Evolutionary conservation across 2,888 invertebrate species (phyloP).

Genomic region (Tipula vernalis): DNA sequence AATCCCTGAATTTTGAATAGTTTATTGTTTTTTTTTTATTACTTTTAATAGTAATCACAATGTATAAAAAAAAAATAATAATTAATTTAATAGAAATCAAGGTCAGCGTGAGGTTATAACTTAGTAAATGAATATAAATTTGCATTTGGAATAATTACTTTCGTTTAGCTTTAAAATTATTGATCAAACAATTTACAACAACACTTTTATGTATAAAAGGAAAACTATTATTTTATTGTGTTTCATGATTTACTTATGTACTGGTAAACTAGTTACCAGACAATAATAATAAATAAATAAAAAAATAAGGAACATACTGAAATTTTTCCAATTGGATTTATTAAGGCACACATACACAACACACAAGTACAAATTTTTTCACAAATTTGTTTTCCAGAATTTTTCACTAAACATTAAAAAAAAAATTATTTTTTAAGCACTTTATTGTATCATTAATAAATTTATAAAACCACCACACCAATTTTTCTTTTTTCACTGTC

Average conservation of each 20-base stretch:
- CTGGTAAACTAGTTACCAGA: background rate
- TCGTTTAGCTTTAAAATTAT: background rate
- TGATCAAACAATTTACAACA: background rate
- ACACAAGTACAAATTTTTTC: background rate
- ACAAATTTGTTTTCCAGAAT: background rate
- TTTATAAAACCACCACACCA: background rate
- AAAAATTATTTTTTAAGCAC: background rate
- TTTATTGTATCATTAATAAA: background rate
- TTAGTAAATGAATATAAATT: background rate
- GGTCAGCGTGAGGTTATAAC: slow-evolving; percentile 10
- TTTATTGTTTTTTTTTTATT: no score
- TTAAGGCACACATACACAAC: background rate
- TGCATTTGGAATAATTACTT: slow-evolving; percentile 4
- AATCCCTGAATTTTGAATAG: background rate
- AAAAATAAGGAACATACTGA: background rate
- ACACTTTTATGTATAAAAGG: background rate
- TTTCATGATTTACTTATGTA: background rate
- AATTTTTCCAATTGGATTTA: background rate
- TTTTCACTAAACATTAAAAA: background rate
- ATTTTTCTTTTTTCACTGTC: background rate
- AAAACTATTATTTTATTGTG: background rate
- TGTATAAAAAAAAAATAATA: background rate
- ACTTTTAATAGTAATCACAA: background rate
- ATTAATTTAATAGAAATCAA: slow-evolving; percentile 6
- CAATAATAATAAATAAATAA: background rate